Evolutionary conservation across 30 jellyfish, hydroid and myxozoan species (phyloP).

Genomic region (Turritopsis dohrnii): DNA sequence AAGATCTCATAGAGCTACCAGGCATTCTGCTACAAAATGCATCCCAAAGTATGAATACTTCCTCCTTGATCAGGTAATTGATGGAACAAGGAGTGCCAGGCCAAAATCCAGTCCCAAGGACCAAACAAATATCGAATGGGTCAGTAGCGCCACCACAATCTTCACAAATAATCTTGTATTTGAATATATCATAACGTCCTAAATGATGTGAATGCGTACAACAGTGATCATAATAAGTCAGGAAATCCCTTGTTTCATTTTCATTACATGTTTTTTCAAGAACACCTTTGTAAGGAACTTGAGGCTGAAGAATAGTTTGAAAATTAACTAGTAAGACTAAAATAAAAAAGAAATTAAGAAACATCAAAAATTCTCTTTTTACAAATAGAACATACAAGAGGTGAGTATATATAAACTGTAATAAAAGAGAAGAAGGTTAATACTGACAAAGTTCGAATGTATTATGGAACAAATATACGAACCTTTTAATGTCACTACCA

Average conservation of each 20-base stretch:
- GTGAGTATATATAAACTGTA: too few relatives aligned
- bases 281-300: too few relatives aligned
- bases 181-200: conserved; percentile 1
- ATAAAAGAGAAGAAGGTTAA: too few relatives aligned
- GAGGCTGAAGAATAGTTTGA: too few relatives aligned
- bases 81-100: conserved; percentile 9
- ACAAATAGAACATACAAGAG: too few relatives aligned
- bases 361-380: too few relatives aligned
- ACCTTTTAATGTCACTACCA: conserved; percentile 4
- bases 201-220: neutral
- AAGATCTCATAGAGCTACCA: neutral
- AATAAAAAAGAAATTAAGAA: too few relatives aligned
- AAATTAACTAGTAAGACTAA: too few relatives aligned
- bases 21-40: conserved; percentile 7
- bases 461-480: neutral
- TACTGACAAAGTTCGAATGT: neutral
- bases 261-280: too few relatives aligned
- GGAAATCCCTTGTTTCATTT: too few relatives aligned
- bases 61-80: neutral
- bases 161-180: neutral
- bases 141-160: conserved; percentile 1
- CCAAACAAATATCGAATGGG: neutral
- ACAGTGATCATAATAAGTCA: too few relatives aligned
- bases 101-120: neutral
- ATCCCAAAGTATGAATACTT: neutral